phyloP scores from a whole-genome alignment of 2,797 vertebrate species.

The Scleropages formosus region DNA sequence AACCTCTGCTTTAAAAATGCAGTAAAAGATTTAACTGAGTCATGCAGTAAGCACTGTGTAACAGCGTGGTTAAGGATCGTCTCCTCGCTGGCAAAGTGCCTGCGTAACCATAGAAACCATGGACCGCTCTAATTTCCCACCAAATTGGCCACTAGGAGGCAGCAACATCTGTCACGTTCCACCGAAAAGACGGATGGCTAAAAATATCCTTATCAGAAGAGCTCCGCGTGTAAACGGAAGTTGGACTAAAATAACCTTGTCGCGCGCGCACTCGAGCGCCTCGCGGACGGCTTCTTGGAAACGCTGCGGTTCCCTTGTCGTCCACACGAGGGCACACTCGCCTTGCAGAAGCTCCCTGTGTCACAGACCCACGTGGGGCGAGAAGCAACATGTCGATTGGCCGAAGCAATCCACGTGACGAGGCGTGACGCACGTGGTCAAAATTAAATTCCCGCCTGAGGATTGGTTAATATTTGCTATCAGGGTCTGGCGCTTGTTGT shows the following conservation, averaged over 20 bases:
- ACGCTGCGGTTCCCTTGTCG: neutral
- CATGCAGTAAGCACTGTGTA: neutral
- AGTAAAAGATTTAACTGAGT: neutral
- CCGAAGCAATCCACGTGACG: neutral
- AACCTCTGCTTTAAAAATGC: neutral
- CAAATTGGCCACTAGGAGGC: neutral
- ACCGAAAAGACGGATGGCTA: too few species aligned
- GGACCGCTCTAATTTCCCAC: too few species aligned
- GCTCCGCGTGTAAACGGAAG: too few species aligned
- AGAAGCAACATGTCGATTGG: neutral
- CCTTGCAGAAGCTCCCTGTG: neutral
- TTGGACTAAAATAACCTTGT: too few species aligned
- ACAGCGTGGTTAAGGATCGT: neutral
- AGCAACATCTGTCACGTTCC: too few species aligned
- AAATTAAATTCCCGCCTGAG: neutral
- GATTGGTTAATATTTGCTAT: neutral
- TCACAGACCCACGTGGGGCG: neutral
- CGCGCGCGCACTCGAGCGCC: too few species aligned
- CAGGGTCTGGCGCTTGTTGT: neutral
- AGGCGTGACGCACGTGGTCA: neutral
- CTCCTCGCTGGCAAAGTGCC: too few species aligned
- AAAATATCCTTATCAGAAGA: too few species aligned
- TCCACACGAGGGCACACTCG: constrained; percentile 5
- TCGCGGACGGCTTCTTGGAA: too few species aligned
- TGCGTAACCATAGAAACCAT: too few species aligned